Evolutionary conservation across 2,888 invertebrate genomes (phyloP).

Genomic region (Agelastica alni): DNA sequence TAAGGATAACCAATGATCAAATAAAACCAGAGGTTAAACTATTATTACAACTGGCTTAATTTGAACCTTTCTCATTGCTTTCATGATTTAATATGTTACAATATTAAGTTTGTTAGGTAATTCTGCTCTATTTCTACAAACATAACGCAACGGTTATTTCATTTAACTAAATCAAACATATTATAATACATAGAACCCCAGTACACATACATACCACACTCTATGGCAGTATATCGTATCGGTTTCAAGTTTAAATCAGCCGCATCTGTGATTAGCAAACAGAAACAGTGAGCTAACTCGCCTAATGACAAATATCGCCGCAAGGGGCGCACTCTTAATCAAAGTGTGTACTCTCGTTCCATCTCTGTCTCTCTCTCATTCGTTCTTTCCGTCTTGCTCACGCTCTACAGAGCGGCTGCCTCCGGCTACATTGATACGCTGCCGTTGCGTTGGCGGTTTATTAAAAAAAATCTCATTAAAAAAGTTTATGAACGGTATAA

Average conservation of each 20-base stretch:
- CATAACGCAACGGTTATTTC: background rate
- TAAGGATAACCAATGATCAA: too few relatives aligned
- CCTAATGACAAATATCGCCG: slow-evolving; percentile 56
- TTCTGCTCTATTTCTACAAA: background rate
- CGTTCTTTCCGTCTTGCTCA: slow-evolving; percentile 26
- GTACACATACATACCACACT: slow-evolving; percentile 1
- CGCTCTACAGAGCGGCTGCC: slow-evolving; percentile 39
- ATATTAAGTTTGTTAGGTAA: background rate
- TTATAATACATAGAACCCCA: background rate
- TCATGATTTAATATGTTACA: too few relatives aligned
- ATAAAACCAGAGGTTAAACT: too few relatives aligned
- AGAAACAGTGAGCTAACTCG: slow-evolving; percentile 55
- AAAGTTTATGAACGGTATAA: slow-evolving; percentile 38
- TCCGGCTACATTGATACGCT: slow-evolving; percentile 49
- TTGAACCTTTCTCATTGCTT: too few relatives aligned
- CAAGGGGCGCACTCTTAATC: slow-evolving; percentile 54
- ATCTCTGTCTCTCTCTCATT: background rate
- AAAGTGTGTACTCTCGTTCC: slow-evolving; percentile 37
- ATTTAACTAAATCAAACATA: slow-evolving; percentile 5
- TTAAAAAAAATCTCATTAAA: slow-evolving; percentile 47
- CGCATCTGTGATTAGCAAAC: slow-evolving; percentile 58
- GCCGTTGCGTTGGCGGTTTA: slow-evolving; percentile 45
- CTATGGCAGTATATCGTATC: slow-evolving; percentile 36
- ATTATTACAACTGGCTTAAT: too few relatives aligned
- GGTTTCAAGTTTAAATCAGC: slow-evolving; percentile 44